These are phyloP conservation scores for Nomada fucata DNA, from an alignment of 2,888 invertebrate genomes.

Conservation along the genomic window DNA sequence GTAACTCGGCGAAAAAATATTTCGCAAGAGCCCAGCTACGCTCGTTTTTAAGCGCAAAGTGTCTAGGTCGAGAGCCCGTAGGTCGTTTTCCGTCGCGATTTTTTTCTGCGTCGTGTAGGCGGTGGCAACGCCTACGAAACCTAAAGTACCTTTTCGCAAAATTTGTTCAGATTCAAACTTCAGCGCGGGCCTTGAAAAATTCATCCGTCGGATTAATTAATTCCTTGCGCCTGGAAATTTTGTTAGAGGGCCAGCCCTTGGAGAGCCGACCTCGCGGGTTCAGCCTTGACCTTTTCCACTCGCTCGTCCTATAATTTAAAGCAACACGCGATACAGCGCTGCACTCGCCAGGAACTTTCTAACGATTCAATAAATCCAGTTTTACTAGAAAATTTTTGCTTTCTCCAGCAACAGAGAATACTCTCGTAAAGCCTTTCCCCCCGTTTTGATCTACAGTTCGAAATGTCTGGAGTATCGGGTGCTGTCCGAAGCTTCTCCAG, in stretches of 20 bases:
- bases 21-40: too few species aligned
- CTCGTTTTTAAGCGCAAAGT: too few species aligned
- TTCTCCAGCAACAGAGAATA: neutral
- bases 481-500: neutral
- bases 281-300: neutral
- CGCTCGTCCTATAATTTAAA: neutral
- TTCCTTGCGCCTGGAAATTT: conserved; percentile 69
- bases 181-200: too few species aligned
- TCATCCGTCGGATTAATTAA: conserved; percentile 49
- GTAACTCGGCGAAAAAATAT: too few species aligned
- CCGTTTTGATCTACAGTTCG: neutral
- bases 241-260: conserved; percentile 28
- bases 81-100: too few species aligned
- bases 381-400: too few species aligned
- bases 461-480: neutral
- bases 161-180: too few species aligned
- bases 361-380: neutral
- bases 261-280: conserved; percentile 17
- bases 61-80: too few species aligned
- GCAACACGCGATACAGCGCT: conserved; percentile 9
- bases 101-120: too few species aligned
- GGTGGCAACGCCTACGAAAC: too few species aligned
- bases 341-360: conserved; percentile 2
- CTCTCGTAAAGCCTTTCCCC: neutral
- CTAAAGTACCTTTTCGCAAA: too few species aligned